A percentile compares a stretch with the other conserved stretches of the same genome.
These are phyloP conservation scores for Condylostylus longicornis DNA, from an alignment of 1,140 invertebrate species.

Conservation along the genomic window DNA sequence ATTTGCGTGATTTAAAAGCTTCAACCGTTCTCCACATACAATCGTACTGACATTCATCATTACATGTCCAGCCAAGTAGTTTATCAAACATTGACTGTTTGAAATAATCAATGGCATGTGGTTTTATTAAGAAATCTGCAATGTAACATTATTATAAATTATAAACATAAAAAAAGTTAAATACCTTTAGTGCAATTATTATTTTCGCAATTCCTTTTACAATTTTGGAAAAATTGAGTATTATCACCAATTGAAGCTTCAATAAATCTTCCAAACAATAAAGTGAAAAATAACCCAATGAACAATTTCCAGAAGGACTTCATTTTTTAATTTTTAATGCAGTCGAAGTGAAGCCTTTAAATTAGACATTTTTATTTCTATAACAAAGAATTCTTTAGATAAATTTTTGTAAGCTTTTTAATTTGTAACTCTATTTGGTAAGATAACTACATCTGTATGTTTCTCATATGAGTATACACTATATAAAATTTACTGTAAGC, in stretches of 20 bases:
- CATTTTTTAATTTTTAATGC: too few relatives aligned
- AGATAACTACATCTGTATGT: too few relatives aligned
- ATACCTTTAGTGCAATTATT: slow-evolving; percentile 27
- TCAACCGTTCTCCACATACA: slow-evolving; percentile 92
- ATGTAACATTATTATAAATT: slow-evolving; percentile 11
- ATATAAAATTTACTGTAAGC: too few relatives aligned
- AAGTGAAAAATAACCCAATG: too few relatives aligned
- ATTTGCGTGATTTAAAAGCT: slow-evolving; percentile 51
- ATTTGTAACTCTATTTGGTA: too few relatives aligned
- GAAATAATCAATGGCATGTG: slow-evolving; percentile 28
- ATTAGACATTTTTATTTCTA: too few relatives aligned
- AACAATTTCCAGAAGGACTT: too few relatives aligned
- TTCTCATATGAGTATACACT: too few relatives aligned
- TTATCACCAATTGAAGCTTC: slow-evolving; percentile 24
- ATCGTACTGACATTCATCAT: slow-evolving; percentile 68
- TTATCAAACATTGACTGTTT: slow-evolving; percentile 39
- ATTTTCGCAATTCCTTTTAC: slow-evolving; percentile 24
- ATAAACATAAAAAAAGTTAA: slow-evolving; percentile 5
- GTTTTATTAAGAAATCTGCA: slow-evolving; percentile 41
- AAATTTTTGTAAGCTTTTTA: too few relatives aligned
- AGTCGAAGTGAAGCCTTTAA: too few relatives aligned
- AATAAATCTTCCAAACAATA: too few relatives aligned
- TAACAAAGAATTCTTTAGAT: too few relatives aligned
- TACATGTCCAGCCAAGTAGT: slow-evolving; percentile 56
- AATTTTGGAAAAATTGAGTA: slow-evolving; percentile 28